phyloP scores from a whole-genome alignment of 2,888 invertebrate species.

The Heliconius erato region DNA sequence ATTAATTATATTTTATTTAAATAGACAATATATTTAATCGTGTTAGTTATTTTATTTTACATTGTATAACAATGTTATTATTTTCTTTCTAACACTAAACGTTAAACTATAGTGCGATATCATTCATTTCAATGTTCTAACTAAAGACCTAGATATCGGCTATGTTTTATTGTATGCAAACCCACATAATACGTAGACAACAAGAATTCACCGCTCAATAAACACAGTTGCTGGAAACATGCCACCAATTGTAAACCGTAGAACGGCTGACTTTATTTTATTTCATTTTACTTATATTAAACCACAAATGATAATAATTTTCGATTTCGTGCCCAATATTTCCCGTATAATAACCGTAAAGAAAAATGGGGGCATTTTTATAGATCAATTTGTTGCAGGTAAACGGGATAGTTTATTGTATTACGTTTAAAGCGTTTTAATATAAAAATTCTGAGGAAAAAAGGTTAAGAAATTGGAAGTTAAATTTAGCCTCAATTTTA shows the following conservation, averaged over 20 bases:
- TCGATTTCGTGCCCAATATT: constrained; percentile 18
- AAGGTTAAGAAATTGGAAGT: background rate
- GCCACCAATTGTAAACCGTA: constrained; percentile 42
- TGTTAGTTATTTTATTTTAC: background rate
- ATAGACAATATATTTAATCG: background rate
- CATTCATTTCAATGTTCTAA: constrained; percentile 6
- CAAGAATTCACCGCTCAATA: constrained; percentile 44
- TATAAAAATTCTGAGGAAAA: background rate
- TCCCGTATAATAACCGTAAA: constrained; percentile 2
- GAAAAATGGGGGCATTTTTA: constrained; percentile 8
- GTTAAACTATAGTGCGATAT: background rate
- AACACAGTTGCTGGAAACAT: constrained; percentile 45
- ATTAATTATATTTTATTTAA: background rate
- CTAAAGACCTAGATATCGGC: constrained; percentile 24
- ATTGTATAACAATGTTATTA: background rate
- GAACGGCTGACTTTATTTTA: constrained; percentile 41
- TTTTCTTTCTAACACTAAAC: background rate
- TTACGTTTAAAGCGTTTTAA: background rate
- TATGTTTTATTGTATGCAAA: constrained; percentile 34
- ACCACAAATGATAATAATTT: constrained; percentile 37
- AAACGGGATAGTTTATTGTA: background rate
- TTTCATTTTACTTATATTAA: constrained; percentile 44
- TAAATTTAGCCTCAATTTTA: no score
- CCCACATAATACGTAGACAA: constrained; percentile 40
- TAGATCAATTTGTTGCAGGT: background rate